These are phyloP conservation scores for Thereva unica DNA, from an alignment of 2,888 invertebrate species.

Conservation along the genomic window DNA sequence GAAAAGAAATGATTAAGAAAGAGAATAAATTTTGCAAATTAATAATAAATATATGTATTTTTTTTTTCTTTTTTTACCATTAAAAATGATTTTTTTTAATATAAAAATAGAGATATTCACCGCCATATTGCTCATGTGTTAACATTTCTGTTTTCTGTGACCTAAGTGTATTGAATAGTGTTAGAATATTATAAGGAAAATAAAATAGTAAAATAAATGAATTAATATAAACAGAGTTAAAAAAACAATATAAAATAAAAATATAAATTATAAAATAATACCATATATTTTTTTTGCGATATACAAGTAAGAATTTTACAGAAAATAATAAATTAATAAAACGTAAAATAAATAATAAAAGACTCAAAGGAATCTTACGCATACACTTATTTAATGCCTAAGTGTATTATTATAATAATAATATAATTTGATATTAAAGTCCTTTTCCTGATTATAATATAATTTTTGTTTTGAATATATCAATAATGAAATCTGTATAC, in stretches of 20 bases:
- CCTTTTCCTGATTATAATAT: too few relatives aligned
- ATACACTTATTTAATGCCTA: too few relatives aligned
- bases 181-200: slow-evolving; percentile 11
- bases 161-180: slow-evolving; percentile 17
- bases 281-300: not conserved
- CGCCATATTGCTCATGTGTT: slow-evolving; percentile 57
- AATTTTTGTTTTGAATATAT: too few relatives aligned
- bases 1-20: too few relatives aligned
- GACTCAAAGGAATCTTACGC: too few relatives aligned
- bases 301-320: slow-evolving; percentile 13
- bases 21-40: too few relatives aligned
- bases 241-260: slow-evolving; percentile 1
- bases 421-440: too few relatives aligned
- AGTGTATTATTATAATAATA: too few relatives aligned
- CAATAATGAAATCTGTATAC: not conserved
- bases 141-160: slow-evolving; percentile 25
- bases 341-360: slow-evolving; percentile 2
- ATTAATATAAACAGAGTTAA: slow-evolving; percentile 2
- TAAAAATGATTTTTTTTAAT: slow-evolving; percentile 15
- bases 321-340: not conserved
- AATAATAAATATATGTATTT: too few relatives aligned
- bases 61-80: too few relatives aligned
- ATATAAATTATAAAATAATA: slow-evolving; percentile 3
- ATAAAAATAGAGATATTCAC: slow-evolving; percentile 50
- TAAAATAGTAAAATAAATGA: slow-evolving; percentile 17